Base-by-base conservation (phyloP, 2,888 invertebrate genomes). In the Rugalucina vietnamica region DNA sequence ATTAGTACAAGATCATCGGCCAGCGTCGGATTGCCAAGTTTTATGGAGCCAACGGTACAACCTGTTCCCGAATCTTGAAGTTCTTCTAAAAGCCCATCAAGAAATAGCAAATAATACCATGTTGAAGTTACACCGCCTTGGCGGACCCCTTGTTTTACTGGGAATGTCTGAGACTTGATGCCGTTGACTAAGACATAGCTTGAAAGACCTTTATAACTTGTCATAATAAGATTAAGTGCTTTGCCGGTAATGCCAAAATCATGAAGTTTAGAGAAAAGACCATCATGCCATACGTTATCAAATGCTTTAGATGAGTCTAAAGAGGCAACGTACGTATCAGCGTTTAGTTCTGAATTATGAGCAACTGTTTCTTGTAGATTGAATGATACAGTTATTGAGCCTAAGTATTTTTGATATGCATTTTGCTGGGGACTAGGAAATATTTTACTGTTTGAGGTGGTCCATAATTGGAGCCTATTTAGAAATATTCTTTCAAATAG, bases 51-150 rank as follows among this genome's bases (percentile, higher is more conserved):
- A 39, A 73, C 39, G 24, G 50, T 36, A 8, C 36, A 32, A 21
- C 78, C 78, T 54, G 71, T 43, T 10, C 14, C 18, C 8, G 43
- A 43, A 29, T 21, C 34, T 34, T 79, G 34, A 21, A 65, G 24
- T 14, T 21, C 39, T 8, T 72, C 34, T 27, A 79, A 49, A 29
- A 79, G 74, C 18, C 49, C 43, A 29, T 73, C 65, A 29, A 43
- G 73, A 34, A 43, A 79, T 8, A 79, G 74, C n/a, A 79, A 65
- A 57, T 74, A 74, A 1, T 43, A n/a, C 79, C 79, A 79, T 1
- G 73, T 79, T 0, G 72, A 79, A 12, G 72, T 50, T 50, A 79
- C 57, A 8, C 79, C 79, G 37, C 79, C 79, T 72, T 74, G 79
- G 24, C 79, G 27, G 10, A 50, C 57, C 8, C 79, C 57, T 65